These are phyloP conservation scores for Myrmophylax atrothorax DNA, from an alignment of 2,113 vertebrate species.

Conservation along the genomic window DNA sequence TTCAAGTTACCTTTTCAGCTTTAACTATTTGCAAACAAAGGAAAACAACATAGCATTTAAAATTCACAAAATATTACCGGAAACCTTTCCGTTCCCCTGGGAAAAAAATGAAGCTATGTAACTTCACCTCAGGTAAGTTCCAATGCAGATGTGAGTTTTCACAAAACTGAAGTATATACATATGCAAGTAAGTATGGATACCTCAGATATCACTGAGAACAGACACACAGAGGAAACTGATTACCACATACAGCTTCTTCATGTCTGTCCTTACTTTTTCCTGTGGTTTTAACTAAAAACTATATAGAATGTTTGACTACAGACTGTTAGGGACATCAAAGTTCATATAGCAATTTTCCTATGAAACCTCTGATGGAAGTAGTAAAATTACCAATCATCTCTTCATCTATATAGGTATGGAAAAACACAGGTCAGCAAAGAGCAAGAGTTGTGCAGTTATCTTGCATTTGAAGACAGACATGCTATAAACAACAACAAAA, in stretches of 20 bases:
- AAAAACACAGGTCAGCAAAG: background rate
- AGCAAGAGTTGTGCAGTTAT: fast-evolving
- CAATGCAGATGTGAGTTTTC: background rate
- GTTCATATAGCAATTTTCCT: background rate
- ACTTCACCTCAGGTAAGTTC: background rate
- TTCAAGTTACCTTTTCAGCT: background rate
- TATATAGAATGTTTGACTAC: background rate
- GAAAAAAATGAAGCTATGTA: background rate
- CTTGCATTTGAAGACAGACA: background rate
- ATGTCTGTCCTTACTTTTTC: background rate
- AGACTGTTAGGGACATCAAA: background rate
- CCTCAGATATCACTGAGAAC: background rate
- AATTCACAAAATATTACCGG: background rate
- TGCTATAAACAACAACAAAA: background rate
- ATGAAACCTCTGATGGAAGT: background rate
- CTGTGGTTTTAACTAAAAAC: background rate
- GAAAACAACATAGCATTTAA: background rate
- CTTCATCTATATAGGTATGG: background rate
- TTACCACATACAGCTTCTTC: background rate
- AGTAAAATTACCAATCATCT: background rate
- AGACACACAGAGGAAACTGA: background rate
- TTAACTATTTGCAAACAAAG: background rate
- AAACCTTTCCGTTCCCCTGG: background rate
- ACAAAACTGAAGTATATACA: background rate
- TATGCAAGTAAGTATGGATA: background rate